Evolutionary conservation across 1,140 invertebrate genomes (phyloP).

Genomic region (Aricia agestis): DNA sequence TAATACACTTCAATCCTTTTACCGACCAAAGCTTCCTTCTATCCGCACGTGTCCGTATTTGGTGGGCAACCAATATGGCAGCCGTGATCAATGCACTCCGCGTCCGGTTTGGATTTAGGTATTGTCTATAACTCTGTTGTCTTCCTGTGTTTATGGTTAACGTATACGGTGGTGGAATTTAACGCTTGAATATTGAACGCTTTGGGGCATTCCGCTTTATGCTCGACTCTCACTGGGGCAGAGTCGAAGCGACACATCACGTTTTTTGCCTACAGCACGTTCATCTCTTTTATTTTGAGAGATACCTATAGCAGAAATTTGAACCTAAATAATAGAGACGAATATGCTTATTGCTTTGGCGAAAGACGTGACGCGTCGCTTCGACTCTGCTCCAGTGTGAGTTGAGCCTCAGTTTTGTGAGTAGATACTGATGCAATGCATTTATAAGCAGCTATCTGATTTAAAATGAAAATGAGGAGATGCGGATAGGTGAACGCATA

Average conservation of each 20-base stretch:
- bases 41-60: constrained; percentile 42
- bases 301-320: no score
- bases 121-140: constrained; percentile 45
- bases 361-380: no score
- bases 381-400: no score
- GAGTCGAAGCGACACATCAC: no score
- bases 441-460: background rate
- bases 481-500: background rate
- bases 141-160: constrained; percentile 34
- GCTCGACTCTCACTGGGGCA: background rate
- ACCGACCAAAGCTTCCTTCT: constrained; percentile 24
- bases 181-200: background rate
- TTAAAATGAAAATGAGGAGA: background rate
- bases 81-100: constrained; percentile 46
- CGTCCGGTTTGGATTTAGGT: constrained; percentile 43
- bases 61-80: constrained; percentile 40
- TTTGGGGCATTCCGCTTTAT: background rate
- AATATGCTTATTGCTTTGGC: no score
- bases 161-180: constrained; percentile 27
- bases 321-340: no score
- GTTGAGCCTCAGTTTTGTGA: no score
- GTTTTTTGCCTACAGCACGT: no score
- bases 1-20: background rate
- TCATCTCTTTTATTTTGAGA: no score
- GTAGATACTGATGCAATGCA: background rate